Conservation (phyloP, 2,888 invertebrate genomes). For the Magallana nippona region DNA sequence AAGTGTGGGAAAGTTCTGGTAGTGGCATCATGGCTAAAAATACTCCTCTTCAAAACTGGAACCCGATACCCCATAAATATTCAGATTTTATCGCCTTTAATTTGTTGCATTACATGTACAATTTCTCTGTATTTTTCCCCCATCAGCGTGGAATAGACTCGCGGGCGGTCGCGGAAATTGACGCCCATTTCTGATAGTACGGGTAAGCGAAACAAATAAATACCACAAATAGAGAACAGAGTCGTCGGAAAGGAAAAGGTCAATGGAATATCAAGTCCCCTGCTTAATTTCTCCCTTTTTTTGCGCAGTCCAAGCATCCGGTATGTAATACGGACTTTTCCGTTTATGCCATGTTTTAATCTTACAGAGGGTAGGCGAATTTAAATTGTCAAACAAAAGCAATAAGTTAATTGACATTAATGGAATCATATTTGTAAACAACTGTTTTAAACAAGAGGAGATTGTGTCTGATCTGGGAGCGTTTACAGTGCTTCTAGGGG, state of each 20-base stretch:
- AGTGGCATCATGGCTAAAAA: conserved; percentile 28
- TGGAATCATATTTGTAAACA: conserved; percentile 38
- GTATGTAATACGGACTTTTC: too few species aligned
- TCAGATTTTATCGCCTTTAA: conserved; percentile 20
- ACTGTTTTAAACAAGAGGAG: conserved; percentile 31
- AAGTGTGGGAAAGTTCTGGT: conserved; percentile 21
- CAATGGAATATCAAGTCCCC: too few species aligned
- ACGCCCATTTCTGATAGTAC: conserved; percentile 9
- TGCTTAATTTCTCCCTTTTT: too few species aligned
- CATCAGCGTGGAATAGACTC: not conserved
- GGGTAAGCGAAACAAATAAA: not conserved
- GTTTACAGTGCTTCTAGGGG: not conserved
- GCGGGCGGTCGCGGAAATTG: conserved; percentile 27
- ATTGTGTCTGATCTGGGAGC: conserved; percentile 5
- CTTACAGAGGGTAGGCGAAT: not conserved
- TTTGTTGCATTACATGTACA: conserved; percentile 33
- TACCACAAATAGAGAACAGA: too few species aligned
- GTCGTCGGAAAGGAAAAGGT: too few species aligned
- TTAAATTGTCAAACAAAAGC: conserved; percentile 32
- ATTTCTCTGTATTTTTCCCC: conserved; percentile 16
- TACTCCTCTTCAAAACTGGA: not conserved
- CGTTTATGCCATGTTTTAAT: not conserved
- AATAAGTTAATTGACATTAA: conserved; percentile 40
- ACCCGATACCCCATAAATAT: conserved; percentile 22
- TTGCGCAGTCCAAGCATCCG: too few species aligned